Percentiles rank a stretch among this genome's conserved stretches.
Conservation (phyloP, 2,113 vertebrate species). For the Puffinus mauretanicus region DNA sequence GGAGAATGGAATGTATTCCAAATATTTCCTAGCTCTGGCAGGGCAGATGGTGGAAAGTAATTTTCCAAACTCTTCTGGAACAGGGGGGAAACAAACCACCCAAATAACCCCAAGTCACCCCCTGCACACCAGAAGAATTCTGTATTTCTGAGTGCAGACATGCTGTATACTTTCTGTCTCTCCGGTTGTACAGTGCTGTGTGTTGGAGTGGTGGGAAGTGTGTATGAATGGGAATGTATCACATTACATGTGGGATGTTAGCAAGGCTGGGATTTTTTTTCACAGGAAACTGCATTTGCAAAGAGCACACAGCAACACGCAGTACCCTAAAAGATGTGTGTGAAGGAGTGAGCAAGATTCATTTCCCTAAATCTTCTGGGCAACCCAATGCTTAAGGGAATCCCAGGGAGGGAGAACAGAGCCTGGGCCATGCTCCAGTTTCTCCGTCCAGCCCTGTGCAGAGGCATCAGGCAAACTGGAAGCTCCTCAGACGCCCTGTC, state of each 20-base stretch:
- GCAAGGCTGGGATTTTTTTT: slow-evolving; percentile 43
- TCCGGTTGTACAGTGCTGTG: slow-evolving; percentile 1
- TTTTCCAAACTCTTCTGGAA: slow-evolving; percentile 62
- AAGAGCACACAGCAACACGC: slow-evolving; percentile 36
- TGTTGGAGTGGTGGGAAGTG: slow-evolving; percentile 44
- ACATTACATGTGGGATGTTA: slow-evolving; percentile 49
- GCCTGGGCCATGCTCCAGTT: background rate
- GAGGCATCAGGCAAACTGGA: background rate
- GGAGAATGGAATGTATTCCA: slow-evolving; percentile 70
- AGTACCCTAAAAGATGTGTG: slow-evolving; percentile 10
- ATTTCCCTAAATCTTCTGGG: slow-evolving; percentile 24
- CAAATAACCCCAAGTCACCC: slow-evolving; percentile 23
- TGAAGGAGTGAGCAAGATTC: background rate
- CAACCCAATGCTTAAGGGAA: background rate
- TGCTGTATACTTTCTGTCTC: background rate
- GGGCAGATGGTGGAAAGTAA: slow-evolving; percentile 68
- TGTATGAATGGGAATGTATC: slow-evolving; percentile 52
- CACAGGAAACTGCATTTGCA: slow-evolving; percentile 47
- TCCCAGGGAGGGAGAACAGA: background rate
- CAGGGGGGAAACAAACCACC: background rate
- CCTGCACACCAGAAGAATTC: background rate
- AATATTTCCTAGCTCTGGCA: slow-evolving; percentile 59
- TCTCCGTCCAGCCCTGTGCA: background rate
- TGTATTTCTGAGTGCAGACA: slow-evolving; percentile 6
- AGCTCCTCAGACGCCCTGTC: background rate